These are phyloP conservation scores for Alosa sapidissima DNA, from an alignment of 2,797 vertebrate genomes.

Conservation along the genomic window DNA sequence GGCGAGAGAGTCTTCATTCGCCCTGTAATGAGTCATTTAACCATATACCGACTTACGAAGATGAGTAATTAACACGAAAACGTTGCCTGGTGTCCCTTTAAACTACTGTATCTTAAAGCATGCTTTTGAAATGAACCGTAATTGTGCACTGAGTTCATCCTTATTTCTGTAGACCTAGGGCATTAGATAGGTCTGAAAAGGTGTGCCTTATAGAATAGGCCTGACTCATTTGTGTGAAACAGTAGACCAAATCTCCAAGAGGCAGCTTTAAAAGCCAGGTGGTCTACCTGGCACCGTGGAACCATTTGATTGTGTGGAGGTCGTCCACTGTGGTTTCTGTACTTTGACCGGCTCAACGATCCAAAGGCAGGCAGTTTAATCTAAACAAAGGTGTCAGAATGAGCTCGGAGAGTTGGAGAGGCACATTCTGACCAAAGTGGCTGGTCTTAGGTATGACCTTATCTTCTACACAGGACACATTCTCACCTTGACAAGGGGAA, in stretches of 20 bases:
- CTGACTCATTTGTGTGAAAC: slow-evolving; percentile 50
- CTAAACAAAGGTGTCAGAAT: slow-evolving; percentile 22
- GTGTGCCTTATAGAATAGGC: slow-evolving; percentile 3
- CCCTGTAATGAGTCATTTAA: too few relatives aligned
- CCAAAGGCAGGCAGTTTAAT: not conserved
- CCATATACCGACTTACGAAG: too few relatives aligned
- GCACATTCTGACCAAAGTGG: not conserved
- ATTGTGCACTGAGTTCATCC: not conserved
- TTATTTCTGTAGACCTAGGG: slow-evolving; percentile 16
- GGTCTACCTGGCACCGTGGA: slow-evolving; percentile 47
- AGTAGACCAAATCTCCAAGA: slow-evolving; percentile 51
- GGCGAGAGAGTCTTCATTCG: too few relatives aligned
- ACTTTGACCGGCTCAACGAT: not conserved
- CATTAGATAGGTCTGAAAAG: slow-evolving; percentile 29
- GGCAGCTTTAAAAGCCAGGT: slow-evolving; percentile 52
- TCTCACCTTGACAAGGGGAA: too few relatives aligned
- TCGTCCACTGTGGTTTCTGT: slow-evolving; percentile 8
- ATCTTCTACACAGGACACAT: too few relatives aligned
- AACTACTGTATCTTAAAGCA: not conserved
- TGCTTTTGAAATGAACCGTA: slow-evolving; percentile 7
- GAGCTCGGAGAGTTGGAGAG: not conserved
- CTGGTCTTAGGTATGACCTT: too few relatives aligned
- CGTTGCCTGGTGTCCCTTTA: too few relatives aligned
- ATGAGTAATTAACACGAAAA: too few relatives aligned
- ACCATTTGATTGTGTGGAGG: slow-evolving; percentile 27